phyloP scores from a whole-genome alignment of 2,797 vertebrate species.

The Bucorvus abyssinicus region DNA sequence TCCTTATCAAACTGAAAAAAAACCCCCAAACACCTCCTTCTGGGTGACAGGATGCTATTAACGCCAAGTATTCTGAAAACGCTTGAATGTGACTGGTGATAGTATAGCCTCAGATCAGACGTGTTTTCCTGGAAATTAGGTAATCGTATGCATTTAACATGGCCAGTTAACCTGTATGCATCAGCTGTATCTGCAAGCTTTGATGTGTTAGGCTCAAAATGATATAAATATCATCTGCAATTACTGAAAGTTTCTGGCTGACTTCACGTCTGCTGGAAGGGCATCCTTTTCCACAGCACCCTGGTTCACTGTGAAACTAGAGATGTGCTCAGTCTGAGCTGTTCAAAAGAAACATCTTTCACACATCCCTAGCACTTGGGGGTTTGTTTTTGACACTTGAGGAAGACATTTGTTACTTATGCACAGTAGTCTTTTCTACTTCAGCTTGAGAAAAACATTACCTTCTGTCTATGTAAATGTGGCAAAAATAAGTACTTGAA shows the following conservation, averaged over 20 bases:
- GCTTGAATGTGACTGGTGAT: background rate
- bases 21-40: background rate
- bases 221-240: background rate
- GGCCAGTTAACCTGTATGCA: background rate
- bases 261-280: background rate
- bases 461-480: constrained; percentile 44
- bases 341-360: constrained; percentile 21
- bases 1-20: background rate
- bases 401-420: constrained; percentile 44
- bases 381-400: constrained; percentile 27
- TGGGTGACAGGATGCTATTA: background rate
- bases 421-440: constrained; percentile 37
- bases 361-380: constrained; percentile 9
- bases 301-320: background rate
- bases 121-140: background rate
- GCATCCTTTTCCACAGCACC: background rate
- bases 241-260: background rate
- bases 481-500: constrained; percentile 35
- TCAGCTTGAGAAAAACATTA: constrained; percentile 23
- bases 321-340: background rate
- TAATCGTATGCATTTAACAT: background rate
- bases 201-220: background rate
- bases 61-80: background rate
- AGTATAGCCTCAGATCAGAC: background rate
- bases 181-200: background rate